Percentiles rank a stretch among this genome's conserved stretches.
These are phyloP conservation scores for Prorops nasuta DNA, from an alignment of 1,140 invertebrate species.

Conservation along the genomic window DNA sequence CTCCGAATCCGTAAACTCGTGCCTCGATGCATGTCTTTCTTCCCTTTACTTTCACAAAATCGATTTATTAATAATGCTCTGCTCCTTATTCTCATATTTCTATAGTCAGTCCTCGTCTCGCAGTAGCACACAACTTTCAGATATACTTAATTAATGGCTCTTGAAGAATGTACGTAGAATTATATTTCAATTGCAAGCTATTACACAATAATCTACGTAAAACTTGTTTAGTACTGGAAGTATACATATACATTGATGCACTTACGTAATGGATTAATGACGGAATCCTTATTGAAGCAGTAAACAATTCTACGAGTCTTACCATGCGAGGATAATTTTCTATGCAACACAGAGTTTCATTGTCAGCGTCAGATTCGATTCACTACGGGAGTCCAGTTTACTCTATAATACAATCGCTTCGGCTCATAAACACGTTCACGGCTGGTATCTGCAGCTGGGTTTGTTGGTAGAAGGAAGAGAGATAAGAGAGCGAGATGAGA, in stretches of 20 bases:
- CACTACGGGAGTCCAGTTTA: not conserved
- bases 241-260: not conserved
- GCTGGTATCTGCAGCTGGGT: not conserved
- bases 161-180: too few relatives aligned
- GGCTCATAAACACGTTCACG: not conserved
- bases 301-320: not conserved
- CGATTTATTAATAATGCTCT: too few relatives aligned
- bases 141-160: too few relatives aligned
- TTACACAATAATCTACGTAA: too few relatives aligned
- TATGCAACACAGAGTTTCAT: too few relatives aligned
- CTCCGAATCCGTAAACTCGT: slow-evolving; percentile 37
- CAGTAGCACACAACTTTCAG: too few relatives aligned
- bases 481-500: slow-evolving; percentile 9
- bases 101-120: too few relatives aligned
- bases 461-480: slow-evolving; percentile 4
- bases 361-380: not conserved
- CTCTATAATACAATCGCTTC: not conserved
- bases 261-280: not conserved
- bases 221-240: too few relatives aligned
- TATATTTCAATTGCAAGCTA: too few relatives aligned
- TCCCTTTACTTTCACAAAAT: too few relatives aligned
- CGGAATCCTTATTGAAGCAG: not conserved
- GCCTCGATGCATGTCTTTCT: slow-evolving; percentile 23
- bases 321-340: too few relatives aligned
- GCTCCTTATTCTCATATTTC: too few relatives aligned